Percentiles rank a stretch among this genome's conserved stretches.
phyloP scores from a whole-genome alignment of 2,113 vertebrate species.

The Acanthochromis polyacanthus region DNA sequence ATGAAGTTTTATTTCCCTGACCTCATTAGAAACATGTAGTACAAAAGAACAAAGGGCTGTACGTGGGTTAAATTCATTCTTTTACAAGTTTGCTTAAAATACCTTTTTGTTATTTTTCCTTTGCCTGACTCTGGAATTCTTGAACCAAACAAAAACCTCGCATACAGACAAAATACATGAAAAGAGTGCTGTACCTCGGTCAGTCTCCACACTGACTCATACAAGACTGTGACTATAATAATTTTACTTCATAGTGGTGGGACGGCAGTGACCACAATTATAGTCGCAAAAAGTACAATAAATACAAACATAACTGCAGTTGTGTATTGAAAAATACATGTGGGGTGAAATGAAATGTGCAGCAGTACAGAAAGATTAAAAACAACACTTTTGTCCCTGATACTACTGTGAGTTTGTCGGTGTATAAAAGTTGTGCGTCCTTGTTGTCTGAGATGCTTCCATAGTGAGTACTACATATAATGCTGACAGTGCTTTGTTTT shows the following conservation, averaged over 20 bases:
- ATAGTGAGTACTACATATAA: constrained; percentile 33
- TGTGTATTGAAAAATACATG: constrained; percentile 74
- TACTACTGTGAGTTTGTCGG: constrained; percentile 25
- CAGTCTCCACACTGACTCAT: constrained; percentile 20
- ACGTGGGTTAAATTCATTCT: constrained; percentile 59
- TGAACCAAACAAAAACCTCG: constrained; percentile 26
- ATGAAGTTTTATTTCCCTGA: constrained; percentile 72
- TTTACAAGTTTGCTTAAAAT: constrained; percentile 50
- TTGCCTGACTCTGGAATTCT: background rate
- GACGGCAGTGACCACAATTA: constrained; percentile 47
- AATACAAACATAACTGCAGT: constrained; percentile 66
- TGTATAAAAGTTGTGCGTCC: constrained; percentile 42
- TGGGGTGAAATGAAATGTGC: constrained; percentile 38
- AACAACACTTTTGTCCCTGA: constrained; percentile 56
- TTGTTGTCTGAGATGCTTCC: constrained; percentile 5
- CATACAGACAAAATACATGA: constrained; percentile 44
- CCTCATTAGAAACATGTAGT: constrained; percentile 41
- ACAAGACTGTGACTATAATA: constrained; percentile 20
- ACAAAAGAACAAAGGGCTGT: constrained; percentile 66
- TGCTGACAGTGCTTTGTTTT: constrained; percentile 64
- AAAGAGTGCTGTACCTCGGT: constrained; percentile 51
- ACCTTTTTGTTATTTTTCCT: constrained; percentile 18
- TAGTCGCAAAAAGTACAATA: constrained; percentile 58
- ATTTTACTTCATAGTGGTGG: constrained; percentile 8
- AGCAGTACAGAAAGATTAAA: constrained; percentile 34